These are phyloP conservation scores for Leptodirus hochenwartii DNA, from an alignment of 2,888 invertebrate species.

Conservation along the genomic window DNA sequence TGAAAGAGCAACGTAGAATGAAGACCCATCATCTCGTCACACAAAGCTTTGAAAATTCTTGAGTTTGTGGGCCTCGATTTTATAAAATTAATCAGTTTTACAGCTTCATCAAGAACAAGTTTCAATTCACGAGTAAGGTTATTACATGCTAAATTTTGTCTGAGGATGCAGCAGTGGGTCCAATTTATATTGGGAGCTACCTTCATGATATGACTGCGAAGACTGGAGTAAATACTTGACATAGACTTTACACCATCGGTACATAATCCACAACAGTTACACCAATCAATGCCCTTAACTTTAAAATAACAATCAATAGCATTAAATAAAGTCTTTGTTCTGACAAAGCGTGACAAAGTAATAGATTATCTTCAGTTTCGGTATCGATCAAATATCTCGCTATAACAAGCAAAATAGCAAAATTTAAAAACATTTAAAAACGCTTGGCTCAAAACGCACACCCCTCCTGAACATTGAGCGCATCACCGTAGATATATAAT, in stretches of 20 bases:
- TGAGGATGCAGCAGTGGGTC: conserved; percentile 12
- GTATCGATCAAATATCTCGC: conserved; percentile 7
- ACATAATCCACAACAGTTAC: conserved; percentile 9
- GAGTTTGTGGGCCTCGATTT: conserved; percentile 11
- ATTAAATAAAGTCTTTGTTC: conserved; percentile 8
- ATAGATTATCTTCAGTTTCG: conserved; percentile 6
- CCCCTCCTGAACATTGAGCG: no score
- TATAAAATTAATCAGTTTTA: conserved; percentile 13
- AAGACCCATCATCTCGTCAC: conserved; percentile 8
- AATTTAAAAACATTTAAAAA: no score
- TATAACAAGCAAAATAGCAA: conserved; percentile 7
- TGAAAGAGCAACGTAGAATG: conserved; percentile 8
- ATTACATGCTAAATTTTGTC: conserved; percentile 10
- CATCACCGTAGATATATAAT: no score
- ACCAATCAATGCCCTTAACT: conserved; percentile 8
- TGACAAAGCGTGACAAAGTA: conserved; percentile 8
- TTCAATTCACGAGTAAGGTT: conserved; percentile 7
- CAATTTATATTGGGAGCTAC: conserved; percentile 9
- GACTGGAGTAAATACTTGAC: conserved; percentile 9
- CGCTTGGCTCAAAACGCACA: no score
- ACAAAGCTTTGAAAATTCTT: conserved; percentile 12
- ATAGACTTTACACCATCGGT: conserved; percentile 9
- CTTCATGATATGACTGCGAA: conserved; percentile 7
- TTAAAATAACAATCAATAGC: conserved; percentile 8
- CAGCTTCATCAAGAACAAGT: conserved; percentile 8